Evolutionary conservation across 2,113 vertebrate species (phyloP).

Genomic region (Electrona antarctica): DNA sequence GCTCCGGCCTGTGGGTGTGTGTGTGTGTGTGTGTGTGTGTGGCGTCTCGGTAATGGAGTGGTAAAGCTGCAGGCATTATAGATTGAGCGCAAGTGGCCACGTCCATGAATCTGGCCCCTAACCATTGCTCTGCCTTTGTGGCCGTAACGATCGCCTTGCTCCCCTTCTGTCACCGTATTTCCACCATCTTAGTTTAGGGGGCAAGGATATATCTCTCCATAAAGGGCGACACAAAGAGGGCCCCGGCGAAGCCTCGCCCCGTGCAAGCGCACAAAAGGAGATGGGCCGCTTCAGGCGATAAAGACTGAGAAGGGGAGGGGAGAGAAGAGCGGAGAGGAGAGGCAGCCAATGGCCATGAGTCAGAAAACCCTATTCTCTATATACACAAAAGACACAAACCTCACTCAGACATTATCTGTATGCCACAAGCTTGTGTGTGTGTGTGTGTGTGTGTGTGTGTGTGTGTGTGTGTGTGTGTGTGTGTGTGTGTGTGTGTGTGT

Average conservation of each 20-base stretch:
- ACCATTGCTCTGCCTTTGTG: constrained; percentile 75
- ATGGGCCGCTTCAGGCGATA: constrained; percentile 61
- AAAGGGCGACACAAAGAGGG: constrained; percentile 70
- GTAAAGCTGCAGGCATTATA: constrained; percentile 72
- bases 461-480: too few relatives aligned
- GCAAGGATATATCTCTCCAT: constrained; percentile 75
- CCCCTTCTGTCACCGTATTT: constrained; percentile 74
- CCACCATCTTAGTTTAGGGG: constrained; percentile 76
- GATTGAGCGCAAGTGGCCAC: constrained; percentile 59
- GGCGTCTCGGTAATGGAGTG: constrained; percentile 74
- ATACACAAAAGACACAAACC: constrained; percentile 62
- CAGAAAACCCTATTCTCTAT: constrained; percentile 67
- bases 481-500: too few relatives aligned
- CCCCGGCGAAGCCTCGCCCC: constrained; percentile 44
- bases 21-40: constrained; percentile 43
- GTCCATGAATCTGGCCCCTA: constrained; percentile 77
- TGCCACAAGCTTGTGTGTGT: not conserved
- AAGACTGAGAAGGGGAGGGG: constrained; percentile 60
- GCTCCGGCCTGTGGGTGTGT: not conserved
- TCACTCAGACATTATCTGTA: constrained; percentile 70
- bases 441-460: too few relatives aligned
- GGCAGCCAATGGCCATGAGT: constrained; percentile 4
- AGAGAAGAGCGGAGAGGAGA: constrained; percentile 26
- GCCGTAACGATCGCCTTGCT: constrained; percentile 71
- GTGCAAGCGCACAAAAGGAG: constrained; percentile 63